Evolutionary conservation across 2,797 vertebrate species (phyloP).

Genomic region (Acridotheres tristis): DNA sequence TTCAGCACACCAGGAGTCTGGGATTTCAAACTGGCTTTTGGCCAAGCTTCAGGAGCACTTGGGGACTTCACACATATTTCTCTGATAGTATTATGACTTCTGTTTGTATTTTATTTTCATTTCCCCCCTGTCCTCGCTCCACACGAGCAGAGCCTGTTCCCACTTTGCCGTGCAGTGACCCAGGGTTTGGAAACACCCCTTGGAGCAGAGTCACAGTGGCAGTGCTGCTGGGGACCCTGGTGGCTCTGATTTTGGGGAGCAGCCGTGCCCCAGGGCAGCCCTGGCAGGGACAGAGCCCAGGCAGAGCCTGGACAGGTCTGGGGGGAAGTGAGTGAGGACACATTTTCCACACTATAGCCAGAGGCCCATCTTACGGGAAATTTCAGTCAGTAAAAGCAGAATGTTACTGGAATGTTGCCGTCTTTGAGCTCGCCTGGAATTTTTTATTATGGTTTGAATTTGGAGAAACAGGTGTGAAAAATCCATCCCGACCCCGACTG

Average conservation of each 20-base stretch:
- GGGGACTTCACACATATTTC: not conserved
- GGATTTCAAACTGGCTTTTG: not conserved
- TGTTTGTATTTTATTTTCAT: not conserved
- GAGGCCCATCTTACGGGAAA: constrained; percentile 55
- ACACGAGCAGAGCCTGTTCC: not conserved
- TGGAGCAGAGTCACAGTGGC: not conserved
- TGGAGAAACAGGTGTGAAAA: constrained; percentile 64
- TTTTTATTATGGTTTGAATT: constrained; percentile 49
- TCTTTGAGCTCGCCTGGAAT: not conserved
- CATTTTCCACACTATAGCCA: constrained; percentile 53
- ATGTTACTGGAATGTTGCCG: constrained; percentile 50
- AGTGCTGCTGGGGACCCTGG: not conserved
- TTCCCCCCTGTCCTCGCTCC: not conserved
- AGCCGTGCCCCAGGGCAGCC: not conserved
- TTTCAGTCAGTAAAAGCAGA: constrained; percentile 10
- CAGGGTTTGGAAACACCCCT: not conserved
- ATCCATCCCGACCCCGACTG: constrained; percentile 4
- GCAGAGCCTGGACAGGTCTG: not conserved
- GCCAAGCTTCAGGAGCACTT: not conserved
- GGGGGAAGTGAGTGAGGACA: constrained; percentile 42
- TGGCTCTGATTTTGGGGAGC: not conserved
- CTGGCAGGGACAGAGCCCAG: not conserved
- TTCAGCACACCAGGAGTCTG: not conserved
- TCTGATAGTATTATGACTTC: not conserved
- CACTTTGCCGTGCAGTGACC: not conserved